Evolutionary conservation across 2,888 invertebrate genomes (phyloP).

Genomic region (Falcaria lacertinaria): DNA sequence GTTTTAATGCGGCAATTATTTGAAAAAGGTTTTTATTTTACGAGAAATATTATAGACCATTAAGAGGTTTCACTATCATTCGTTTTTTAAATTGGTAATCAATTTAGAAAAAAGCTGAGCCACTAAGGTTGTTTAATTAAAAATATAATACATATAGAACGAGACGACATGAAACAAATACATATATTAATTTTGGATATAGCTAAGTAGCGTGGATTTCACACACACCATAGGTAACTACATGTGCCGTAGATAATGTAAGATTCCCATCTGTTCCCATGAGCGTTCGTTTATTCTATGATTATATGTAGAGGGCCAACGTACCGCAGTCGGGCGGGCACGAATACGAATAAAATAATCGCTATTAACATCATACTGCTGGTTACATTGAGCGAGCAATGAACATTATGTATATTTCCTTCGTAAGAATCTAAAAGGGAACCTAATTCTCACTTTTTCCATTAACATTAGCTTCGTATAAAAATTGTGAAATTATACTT

Average conservation of each 20-base stretch:
- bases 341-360: constrained; percentile 52
- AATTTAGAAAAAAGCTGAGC: too few species aligned
- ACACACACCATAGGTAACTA: neutral
- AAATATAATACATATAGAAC: too few species aligned
- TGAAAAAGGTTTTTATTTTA: too few species aligned
- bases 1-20: too few species aligned
- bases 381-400: neutral
- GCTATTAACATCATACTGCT: constrained; percentile 42
- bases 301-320: constrained; percentile 31
- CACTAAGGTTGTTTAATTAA: too few species aligned
- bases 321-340: constrained; percentile 39
- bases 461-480: neutral
- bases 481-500: neutral
- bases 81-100: too few species aligned
- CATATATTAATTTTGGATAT: too few species aligned
- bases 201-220: too few species aligned
- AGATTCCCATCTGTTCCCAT: constrained; percentile 7
- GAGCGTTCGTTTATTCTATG: constrained; percentile 22
- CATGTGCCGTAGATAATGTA: constrained; percentile 22
- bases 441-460: neutral
- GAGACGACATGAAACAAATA: too few species aligned
- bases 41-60: too few species aligned
- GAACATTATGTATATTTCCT: neutral
- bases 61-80: too few species aligned
- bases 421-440: constrained; percentile 1